phyloP scores from a whole-genome alignment of 2,888 invertebrate genomes.

The Drosophila prostipennis region DNA sequence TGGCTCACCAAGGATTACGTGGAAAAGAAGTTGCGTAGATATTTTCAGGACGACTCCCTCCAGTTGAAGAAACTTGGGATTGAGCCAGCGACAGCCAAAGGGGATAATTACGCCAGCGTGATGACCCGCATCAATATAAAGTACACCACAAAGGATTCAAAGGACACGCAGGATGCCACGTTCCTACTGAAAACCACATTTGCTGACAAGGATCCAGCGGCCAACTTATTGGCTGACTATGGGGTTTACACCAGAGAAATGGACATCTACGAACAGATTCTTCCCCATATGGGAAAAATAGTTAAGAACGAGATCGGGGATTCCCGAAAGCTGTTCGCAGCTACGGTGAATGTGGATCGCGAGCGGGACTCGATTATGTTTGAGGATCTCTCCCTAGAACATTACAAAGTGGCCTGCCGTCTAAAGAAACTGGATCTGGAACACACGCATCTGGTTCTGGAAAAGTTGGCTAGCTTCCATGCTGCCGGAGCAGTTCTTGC shows the following conservation, averaged over 20 bases:
- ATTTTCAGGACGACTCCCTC: conserved; percentile 45
- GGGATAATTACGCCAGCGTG: conserved; percentile 72
- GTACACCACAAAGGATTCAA: conserved; percentile 25
- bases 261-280: conserved; percentile 73
- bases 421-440: conserved; percentile 79
- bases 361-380: conserved; percentile 69
- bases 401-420: conserved; percentile 64
- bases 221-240: conserved; percentile 49
- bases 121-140: conserved; percentile 62
- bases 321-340: conserved; percentile 61
- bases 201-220: conserved; percentile 51
- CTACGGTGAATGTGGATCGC: conserved; percentile 71
- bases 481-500: conserved; percentile 83
- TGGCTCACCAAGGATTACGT: conserved; percentile 65
- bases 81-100: conserved; percentile 59
- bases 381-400: conserved; percentile 71
- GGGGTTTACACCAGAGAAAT: conserved; percentile 68
- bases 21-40: conserved; percentile 37
- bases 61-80: conserved; percentile 43
- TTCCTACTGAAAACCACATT: conserved; percentile 65
- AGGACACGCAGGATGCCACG: conserved; percentile 13
- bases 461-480: conserved; percentile 84
- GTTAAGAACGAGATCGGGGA: conserved; percentile 55
- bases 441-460: conserved; percentile 82
- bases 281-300: conserved; percentile 67